Evolutionary conservation across 2,797 vertebrate genomes (phyloP).

Genomic region (Pangasius djambal): DNA sequence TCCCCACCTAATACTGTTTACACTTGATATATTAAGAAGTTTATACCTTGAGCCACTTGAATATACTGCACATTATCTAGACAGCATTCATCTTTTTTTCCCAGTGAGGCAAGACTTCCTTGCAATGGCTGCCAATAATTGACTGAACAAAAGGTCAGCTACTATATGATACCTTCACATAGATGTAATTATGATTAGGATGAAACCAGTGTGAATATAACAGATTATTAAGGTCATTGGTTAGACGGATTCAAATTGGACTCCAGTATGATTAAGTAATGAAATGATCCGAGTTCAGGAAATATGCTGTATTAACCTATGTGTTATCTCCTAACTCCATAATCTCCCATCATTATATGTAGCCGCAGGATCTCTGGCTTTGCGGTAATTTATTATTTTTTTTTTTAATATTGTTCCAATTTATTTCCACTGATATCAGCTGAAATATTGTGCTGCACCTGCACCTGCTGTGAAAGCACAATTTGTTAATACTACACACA

Average conservation of each 20-base stretch:
- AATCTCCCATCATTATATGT: conserved; percentile 19
- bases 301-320: conserved; percentile 36
- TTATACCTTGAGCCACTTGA: conserved; percentile 22
- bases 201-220: conserved; percentile 29
- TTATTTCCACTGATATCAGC: not conserved
- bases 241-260: conserved; percentile 37
- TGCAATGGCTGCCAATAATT: conserved; percentile 62
- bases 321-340: conserved; percentile 23
- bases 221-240: conserved; percentile 40
- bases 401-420: not conserved
- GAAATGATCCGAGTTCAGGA: conserved; percentile 24
- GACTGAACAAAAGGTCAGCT: conserved; percentile 63
- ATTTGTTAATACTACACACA: not conserved
- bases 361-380: not conserved
- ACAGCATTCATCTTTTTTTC: conserved; percentile 15
- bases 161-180: conserved; percentile 61
- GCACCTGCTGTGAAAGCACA: not conserved
- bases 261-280: conserved; percentile 52
- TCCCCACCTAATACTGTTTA: conserved; percentile 48
- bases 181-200: conserved; percentile 61
- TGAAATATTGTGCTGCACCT: not conserved
- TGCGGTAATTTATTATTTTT: not conserved
- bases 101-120: conserved; percentile 48
- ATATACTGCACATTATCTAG: conserved; percentile 11
- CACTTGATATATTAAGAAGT: conserved; percentile 35